phyloP scores from a whole-genome alignment of 2,888 invertebrate species.

The Pachydiplax longipennis region DNA sequence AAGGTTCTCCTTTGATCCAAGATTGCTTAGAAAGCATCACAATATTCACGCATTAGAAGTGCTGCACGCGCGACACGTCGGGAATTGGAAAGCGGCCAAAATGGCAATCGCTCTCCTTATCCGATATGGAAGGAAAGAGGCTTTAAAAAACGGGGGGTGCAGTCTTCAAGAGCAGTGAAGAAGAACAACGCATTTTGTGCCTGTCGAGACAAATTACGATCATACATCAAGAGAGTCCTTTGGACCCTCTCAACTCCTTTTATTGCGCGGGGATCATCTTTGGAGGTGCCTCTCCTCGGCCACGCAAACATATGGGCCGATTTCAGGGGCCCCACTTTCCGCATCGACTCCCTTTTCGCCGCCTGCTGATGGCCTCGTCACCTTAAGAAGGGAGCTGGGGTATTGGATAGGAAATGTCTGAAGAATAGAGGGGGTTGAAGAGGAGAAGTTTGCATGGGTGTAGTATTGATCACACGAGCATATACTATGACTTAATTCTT shows the following conservation, averaged over 20 bases:
- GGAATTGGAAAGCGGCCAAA: not conserved
- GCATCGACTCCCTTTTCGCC: too few relatives aligned
- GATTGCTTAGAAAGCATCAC: too few relatives aligned
- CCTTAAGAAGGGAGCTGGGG: not conserved
- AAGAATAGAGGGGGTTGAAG: not conserved
- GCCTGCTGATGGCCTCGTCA: too few relatives aligned
- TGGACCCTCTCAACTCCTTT: not conserved
- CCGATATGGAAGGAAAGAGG: not conserved
- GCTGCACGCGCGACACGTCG: too few relatives aligned
- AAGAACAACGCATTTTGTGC: slow-evolving; percentile 22
- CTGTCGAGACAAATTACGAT: slow-evolving; percentile 16
- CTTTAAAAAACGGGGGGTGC: not conserved
- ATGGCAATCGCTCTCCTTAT: not conserved
- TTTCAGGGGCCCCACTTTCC: too few relatives aligned
- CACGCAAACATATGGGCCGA: not conserved
- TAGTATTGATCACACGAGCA: too few relatives aligned
- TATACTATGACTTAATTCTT: too few relatives aligned
- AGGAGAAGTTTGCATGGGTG: not conserved
- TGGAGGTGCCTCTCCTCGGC: not conserved
- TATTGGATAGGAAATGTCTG: not conserved
- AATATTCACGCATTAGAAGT: too few relatives aligned
- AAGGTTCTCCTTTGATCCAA: too few relatives aligned
- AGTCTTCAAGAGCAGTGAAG: not conserved
- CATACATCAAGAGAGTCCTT: slow-evolving; percentile 29
- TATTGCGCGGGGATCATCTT: not conserved